Base-by-base conservation (phyloP, 2,113 vertebrate species). In the Brachyhypopomus occidentalis region DNA sequence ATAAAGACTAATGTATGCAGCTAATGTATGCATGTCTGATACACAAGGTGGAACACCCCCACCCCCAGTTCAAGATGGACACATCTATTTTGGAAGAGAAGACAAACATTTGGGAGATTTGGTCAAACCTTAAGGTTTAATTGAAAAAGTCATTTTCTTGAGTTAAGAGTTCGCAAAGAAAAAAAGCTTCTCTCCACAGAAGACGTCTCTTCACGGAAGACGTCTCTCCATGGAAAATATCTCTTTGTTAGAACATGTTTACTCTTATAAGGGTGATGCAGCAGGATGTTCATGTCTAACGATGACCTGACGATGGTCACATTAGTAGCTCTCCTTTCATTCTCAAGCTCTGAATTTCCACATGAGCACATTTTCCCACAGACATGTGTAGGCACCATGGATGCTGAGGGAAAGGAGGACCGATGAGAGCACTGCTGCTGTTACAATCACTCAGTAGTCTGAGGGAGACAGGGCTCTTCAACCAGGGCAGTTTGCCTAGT, bases 1-100 rank as follows among this genome's bases (percentile, higher is more conserved):
- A 92, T 93, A 92, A 93, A 94, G 91, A 90, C 89, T 90, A 87
- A 89, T 30, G 30, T 30, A 2, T 30, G 87, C 87, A 88, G 87
- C 77, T 92, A 93, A 93, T 93, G 87, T 93, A 94, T 94, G 91
- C 92, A 92, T 88, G 88, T 83, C 90, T 87, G 88, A 92, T 89
- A 91, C 91, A 89, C 92, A 94, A 90, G 92, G 91, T 92, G 93
- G 89, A 89, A 45, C 85, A 76, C 79, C 90, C 88, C 76, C 86
- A 91, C 92, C 90, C 88, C 89, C 62, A 45, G 78, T 90, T 88
- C 89, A 55, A 45, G 77, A 25, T 27, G 75, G 41, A 73, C 78
- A 52, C 73, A 72, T 82, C 87, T 90, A 88, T 89, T 89, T 87
- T 71, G 83, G 85, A 90, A 89, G 86, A 86, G 82, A 88, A 87